Percentiles rank a stretch among this genome's conserved stretches.
Evolutionary conservation across 2,797 vertebrate genomes (phyloP).

Genomic region (Trichosurus vulpecula): DNA sequence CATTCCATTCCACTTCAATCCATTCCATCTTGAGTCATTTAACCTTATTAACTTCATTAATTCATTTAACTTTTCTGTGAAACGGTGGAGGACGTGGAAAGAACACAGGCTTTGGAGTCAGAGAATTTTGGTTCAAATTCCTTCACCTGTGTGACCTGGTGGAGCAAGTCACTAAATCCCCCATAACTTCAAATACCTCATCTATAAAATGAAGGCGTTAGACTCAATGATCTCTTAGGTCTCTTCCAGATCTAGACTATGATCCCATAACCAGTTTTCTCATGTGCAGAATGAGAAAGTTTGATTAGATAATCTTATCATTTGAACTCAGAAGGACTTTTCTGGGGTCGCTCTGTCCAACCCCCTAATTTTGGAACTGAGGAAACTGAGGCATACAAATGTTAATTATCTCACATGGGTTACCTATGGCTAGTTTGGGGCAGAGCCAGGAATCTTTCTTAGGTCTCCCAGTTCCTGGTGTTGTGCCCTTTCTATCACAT

Average conservation of each 20-base stretch:
- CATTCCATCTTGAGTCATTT: neutral
- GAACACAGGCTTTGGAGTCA: neutral
- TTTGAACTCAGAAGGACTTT: neutral
- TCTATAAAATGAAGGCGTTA: neutral
- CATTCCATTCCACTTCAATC: neutral
- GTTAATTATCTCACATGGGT: conserved; percentile 21
- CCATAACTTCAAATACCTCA: neutral
- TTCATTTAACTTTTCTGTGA: neutral
- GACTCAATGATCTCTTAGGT: neutral
- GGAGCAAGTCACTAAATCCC: neutral
- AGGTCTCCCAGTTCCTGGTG: neutral
- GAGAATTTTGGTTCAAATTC: neutral
- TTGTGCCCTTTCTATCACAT: neutral
- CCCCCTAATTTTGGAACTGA: conserved; percentile 59
- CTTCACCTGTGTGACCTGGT: neutral
- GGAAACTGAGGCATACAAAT: conserved; percentile 53
- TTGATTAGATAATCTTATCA: neutral
- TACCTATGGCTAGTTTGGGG: conserved; percentile 22
- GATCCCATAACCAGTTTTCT: neutral
- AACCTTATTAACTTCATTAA: neutral
- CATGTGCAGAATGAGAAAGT: neutral
- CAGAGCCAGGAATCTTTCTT: neutral
- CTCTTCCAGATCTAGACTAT: neutral
- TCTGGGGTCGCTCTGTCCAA: conserved; percentile 38
- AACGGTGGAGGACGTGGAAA: neutral